Base-by-base conservation (phyloP, 1,140 invertebrate genomes). In the Leptopilina boulardi region DNA sequence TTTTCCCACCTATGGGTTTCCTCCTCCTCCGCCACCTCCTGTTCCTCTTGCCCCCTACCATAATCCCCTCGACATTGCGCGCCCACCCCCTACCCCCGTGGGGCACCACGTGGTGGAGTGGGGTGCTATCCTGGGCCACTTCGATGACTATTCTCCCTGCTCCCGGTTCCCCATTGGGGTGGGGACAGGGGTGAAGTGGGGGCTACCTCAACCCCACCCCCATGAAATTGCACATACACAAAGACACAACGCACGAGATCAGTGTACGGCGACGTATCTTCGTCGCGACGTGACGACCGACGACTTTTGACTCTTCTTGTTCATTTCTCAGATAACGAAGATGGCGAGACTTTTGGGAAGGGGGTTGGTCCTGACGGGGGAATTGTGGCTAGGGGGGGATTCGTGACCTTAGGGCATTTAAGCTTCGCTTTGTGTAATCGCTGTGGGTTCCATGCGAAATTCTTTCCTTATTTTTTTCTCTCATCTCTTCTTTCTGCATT, bases 1-100 rank as follows among this genome's bases (percentile, higher is more conserved):
- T 82, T 82, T 82, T 87, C 84, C 87, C 87, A 88, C 86, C 87
- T 87, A 89, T 87, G 83, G 83, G 82, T 80, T 85, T 79, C 85
- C 83, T 77, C 77, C 81, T 82, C 81, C 71, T 71, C 59, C 42
- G 66, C 77, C 77, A 77, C 79, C 79, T 82, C 77, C 75, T 79
- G 71, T 75, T 74, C 56, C 42, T 73, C 44, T 75, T 51, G 73
- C 59, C 81, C 81, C 81, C 81, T 82, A 78, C 82, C 82, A 79
- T 78, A 78, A 77, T 75, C 73, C 81, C 82, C 86, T 80, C 82
- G 70, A 77, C 72, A 71, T 82, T 76, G 73, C 73, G 77, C 79
- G 85, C 82, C 85, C 83, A 86, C 84, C 85, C 83, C 83, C 85
- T 83, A 87, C 86, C 87, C 85, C 85, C 76, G 82, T 84, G 81